Percentiles rank a stretch among this genome's conserved stretches.
Conservation (phyloP, 2,888 invertebrate species). For the Merodon equestris region DNA sequence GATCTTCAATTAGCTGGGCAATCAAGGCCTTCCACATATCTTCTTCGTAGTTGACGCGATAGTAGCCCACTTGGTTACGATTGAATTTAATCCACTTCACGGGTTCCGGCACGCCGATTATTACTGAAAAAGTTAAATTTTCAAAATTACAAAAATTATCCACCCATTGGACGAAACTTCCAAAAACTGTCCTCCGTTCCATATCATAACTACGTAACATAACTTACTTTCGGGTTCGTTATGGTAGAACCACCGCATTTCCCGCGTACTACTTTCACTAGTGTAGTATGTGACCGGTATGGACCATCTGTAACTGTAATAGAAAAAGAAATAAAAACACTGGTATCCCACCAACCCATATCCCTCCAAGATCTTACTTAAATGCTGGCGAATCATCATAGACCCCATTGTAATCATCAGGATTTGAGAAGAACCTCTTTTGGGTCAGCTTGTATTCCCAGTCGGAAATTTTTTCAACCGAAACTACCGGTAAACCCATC, state of each 20-base stretch:
- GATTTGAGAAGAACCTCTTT: slow-evolving; percentile 86
- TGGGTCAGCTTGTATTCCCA: slow-evolving; percentile 85
- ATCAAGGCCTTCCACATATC: slow-evolving; percentile 82
- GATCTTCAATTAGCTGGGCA: slow-evolving; percentile 75
- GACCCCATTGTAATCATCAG: slow-evolving; percentile 80
- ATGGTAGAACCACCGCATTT: slow-evolving; percentile 77
- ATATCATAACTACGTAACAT: too few relatives aligned
- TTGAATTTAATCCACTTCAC: slow-evolving; percentile 91
- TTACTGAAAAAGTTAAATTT: slow-evolving; percentile 71
- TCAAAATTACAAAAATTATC: neutral
- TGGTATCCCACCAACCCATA: neutral
- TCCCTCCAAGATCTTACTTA: slow-evolving; percentile 78
- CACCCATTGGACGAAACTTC: too few relatives aligned
- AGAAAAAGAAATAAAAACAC: neutral
- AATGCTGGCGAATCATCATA: slow-evolving; percentile 79
- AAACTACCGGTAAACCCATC: slow-evolving; percentile 91
- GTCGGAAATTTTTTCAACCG: slow-evolving; percentile 80
- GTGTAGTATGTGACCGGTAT: slow-evolving; percentile 90
- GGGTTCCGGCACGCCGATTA: slow-evolving; percentile 79
- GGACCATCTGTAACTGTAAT: slow-evolving; percentile 89
- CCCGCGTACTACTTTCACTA: slow-evolving; percentile 77
- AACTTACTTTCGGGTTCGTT: slow-evolving; percentile 74
- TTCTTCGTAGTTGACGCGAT: slow-evolving; percentile 89
- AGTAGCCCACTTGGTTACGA: slow-evolving; percentile 92
- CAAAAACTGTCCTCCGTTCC: too few relatives aligned